Percentiles rank a stretch among this genome's conserved stretches.
Evolutionary conservation across 2,888 invertebrate species (phyloP).

Genomic region (Penaeus monodon): DNA sequence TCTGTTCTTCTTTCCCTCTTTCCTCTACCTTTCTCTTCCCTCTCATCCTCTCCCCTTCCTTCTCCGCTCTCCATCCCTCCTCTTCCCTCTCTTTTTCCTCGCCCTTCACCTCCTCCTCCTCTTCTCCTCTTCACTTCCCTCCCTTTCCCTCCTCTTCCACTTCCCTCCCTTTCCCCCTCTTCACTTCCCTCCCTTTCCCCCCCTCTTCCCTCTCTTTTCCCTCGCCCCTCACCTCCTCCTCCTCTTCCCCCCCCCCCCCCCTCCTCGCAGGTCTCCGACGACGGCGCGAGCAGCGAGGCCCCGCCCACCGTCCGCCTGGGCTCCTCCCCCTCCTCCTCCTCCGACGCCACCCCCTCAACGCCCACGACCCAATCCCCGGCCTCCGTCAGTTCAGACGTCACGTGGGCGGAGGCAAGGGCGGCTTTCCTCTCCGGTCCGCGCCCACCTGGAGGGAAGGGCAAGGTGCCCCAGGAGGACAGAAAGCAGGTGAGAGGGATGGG

Average conservation of each 20-base stretch:
- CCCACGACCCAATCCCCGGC: not conserved
- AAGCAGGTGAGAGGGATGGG: too few species aligned
- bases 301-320: too few species aligned
- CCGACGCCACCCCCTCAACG: not conserved
- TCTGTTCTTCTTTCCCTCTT: too few species aligned
- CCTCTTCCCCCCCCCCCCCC: not conserved
- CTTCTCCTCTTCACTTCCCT: not conserved
- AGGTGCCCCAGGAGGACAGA: not conserved
- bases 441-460: not conserved
- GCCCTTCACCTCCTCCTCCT: not conserved
- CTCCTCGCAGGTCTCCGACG: not conserved
- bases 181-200: too few species aligned
- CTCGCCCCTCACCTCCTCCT: too few species aligned
- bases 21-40: not conserved
- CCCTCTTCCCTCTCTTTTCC: too few species aligned
- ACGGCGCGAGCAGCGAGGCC: constrained; percentile 4
- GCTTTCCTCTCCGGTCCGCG: not conserved
- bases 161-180: too few species aligned
- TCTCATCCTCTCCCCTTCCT: not conserved
- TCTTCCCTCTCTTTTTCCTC: not conserved
- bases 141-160: too few species aligned
- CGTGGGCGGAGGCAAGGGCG: constrained; percentile 17
- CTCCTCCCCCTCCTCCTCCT: too few species aligned
- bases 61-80: not conserved
- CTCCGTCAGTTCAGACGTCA: not conserved